Conservation (phyloP, 2,888 invertebrate genomes). For the Euphydryas editha region DNA sequence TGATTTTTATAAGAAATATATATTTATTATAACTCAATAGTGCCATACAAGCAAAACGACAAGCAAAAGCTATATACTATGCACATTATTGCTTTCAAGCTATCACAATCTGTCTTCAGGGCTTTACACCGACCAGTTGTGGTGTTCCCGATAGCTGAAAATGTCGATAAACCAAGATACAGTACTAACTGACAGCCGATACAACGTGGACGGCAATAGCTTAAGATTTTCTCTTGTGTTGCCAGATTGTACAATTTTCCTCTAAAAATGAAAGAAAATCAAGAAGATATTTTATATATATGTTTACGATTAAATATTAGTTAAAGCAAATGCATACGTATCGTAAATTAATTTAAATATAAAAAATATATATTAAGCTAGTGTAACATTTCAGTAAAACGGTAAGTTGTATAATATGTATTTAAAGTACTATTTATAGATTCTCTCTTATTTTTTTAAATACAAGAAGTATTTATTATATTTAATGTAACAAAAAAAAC, state of each 20-base stretch:
- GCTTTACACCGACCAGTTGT: slow-evolving; percentile 28
- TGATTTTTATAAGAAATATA: background rate
- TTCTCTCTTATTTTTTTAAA: too few species aligned
- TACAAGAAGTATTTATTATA: too few species aligned
- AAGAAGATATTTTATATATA: background rate
- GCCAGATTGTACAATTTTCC: background rate
- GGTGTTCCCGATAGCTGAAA: slow-evolving; percentile 30
- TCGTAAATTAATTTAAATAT: too few species aligned
- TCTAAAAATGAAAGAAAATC: background rate
- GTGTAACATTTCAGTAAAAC: too few species aligned
- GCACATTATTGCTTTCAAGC: slow-evolving; percentile 24
- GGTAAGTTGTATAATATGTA: too few species aligned
- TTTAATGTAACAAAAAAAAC: too few species aligned
- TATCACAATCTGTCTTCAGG: slow-evolving; percentile 36
- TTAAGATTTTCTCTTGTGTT: slow-evolving; percentile 20
- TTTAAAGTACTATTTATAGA: too few species aligned
- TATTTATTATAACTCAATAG: background rate
- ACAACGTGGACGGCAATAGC: slow-evolving; percentile 17
- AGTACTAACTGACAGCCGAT: slow-evolving; percentile 25
- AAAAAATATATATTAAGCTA: too few species aligned
- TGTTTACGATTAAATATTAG: background rate
- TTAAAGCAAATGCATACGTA: too few species aligned
- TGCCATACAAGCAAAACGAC: background rate
- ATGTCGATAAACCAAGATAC: slow-evolving; percentile 34
- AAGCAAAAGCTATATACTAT: slow-evolving; percentile 6